Evolutionary conservation across 2,888 invertebrate genomes (phyloP).

Genomic region (Agrochola litura): DNA sequence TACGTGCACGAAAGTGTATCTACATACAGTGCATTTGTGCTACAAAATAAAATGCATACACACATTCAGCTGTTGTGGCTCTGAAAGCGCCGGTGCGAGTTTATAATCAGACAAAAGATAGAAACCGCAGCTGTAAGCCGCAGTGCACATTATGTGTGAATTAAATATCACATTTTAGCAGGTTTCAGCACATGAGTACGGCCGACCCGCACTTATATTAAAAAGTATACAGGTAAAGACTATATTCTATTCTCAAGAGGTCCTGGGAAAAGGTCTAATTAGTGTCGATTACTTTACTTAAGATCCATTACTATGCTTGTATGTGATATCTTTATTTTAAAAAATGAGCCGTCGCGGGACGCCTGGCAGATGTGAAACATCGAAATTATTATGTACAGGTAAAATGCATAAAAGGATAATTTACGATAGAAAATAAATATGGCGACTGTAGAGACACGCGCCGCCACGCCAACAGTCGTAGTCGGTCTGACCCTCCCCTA

Average conservation of each 20-base stretch:
- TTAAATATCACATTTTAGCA: neutral
- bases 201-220: neutral
- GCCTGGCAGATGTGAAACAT: no score
- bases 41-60: conserved; percentile 9
- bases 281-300: neutral
- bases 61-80: neutral
- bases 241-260: neutral
- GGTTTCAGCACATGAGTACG: neutral
- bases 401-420: no score
- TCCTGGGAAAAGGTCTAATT: neutral
- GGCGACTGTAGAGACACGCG: no score
- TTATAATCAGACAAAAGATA: conserved; percentile 30
- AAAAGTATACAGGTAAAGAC: neutral
- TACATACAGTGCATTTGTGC: neutral
- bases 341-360: no score
- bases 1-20: neutral
- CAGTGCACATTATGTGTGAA: conserved; percentile 9
- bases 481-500: no score
- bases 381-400: no score
- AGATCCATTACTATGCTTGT: no score
- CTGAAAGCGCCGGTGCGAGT: conserved; percentile 18
- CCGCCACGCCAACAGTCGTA: no score
- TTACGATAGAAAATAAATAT: no score
- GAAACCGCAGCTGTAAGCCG: conserved; percentile 12
- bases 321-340: no score